phyloP scores from a whole-genome alignment of 1,140 invertebrate genomes.

The Drosophila guanche region DNA sequence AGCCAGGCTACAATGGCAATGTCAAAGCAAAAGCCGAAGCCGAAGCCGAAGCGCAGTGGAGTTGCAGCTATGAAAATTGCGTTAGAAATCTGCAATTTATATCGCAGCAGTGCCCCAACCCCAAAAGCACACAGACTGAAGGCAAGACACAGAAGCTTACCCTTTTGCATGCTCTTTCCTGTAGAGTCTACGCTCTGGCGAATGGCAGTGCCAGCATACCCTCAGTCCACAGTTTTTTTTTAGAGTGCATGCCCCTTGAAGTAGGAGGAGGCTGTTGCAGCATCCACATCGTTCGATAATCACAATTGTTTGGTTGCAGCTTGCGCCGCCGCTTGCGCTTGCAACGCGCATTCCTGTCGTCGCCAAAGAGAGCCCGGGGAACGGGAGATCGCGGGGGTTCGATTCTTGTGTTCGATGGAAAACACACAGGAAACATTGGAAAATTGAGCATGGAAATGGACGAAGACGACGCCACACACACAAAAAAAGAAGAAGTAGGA shows the following conservation, averaged over 20 bases:
- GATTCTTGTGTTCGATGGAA: slow-evolving; percentile 57
- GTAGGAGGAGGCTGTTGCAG: slow-evolving; percentile 8
- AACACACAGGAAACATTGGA: slow-evolving; percentile 75
- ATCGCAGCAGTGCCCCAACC: slow-evolving; percentile 59
- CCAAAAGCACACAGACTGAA: slow-evolving; percentile 30
- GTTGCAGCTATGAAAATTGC: slow-evolving; percentile 78
- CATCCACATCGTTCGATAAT: slow-evolving; percentile 68
- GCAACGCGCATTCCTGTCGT: slow-evolving; percentile 52
- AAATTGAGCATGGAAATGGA: slow-evolving; percentile 82
- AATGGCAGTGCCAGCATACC: not conserved
- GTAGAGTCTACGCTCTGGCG: too few species aligned
- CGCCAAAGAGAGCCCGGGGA: not conserved
- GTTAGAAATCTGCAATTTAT: slow-evolving; percentile 82
- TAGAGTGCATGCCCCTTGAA: not conserved
- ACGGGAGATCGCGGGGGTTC: not conserved
- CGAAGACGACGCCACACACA: slow-evolving; percentile 40
- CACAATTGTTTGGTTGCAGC: slow-evolving; percentile 76
- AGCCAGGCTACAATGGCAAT: slow-evolving; percentile 63
- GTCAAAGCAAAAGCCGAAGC: slow-evolving; percentile 60
- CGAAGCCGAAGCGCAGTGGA: slow-evolving; percentile 23
- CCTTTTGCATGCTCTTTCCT: too few species aligned
- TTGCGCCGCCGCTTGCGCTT: slow-evolving; percentile 47
- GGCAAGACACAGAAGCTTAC: not conserved
- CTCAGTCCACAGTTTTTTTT: not conserved
- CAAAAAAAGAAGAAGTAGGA: slow-evolving; percentile 9